Evolutionary conservation across 2,797 vertebrate genomes (phyloP).

Genomic region (Poecilia wingei): DNA sequence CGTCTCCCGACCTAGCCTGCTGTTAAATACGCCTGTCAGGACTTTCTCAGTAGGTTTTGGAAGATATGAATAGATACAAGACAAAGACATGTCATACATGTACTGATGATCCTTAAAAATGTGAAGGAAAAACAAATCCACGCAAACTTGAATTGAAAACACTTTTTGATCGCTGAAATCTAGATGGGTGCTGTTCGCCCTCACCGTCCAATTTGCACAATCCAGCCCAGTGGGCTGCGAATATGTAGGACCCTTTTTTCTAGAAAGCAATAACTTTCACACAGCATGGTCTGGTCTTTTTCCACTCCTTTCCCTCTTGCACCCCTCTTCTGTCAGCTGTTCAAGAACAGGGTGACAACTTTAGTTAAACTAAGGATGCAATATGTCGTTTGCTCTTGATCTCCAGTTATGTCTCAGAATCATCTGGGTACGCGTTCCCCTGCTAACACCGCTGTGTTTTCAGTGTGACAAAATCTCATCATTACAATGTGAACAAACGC

Average conservation of each 20-base stretch:
- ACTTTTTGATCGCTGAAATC: constrained; percentile 28
- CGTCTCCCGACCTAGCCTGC: constrained; percentile 32
- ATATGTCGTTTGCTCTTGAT: constrained; percentile 52
- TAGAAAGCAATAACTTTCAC: constrained; percentile 77
- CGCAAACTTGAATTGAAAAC: constrained; percentile 27
- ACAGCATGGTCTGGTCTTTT: constrained; percentile 66
- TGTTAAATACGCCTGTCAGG: constrained; percentile 28
- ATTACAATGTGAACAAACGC: constrained; percentile 60
- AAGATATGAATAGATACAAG: constrained; percentile 22
- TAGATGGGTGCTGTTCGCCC: constrained; percentile 35
- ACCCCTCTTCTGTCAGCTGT: constrained; percentile 21
- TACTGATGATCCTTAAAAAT: constrained; percentile 3
- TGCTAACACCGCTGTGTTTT: constrained; percentile 26
- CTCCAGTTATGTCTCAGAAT: constrained; percentile 29
- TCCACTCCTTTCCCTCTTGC: constrained; percentile 32
- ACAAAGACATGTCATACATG: constrained; percentile 19
- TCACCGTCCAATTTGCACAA: constrained; percentile 75
- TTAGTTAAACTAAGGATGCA: constrained; percentile 64
- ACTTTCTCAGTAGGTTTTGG: constrained; percentile 38
- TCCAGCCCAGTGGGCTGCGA: constrained; percentile 63
- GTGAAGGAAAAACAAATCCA: constrained; percentile 8
- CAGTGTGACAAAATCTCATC: constrained; percentile 33
- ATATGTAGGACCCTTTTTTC: constrained; percentile 70
- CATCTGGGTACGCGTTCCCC: constrained; percentile 38
- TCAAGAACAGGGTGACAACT: constrained; percentile 64